A percentile compares a stretch with the other conserved stretches of the same genome.
Conservation (phyloP, 2,888 invertebrate species). For the Tiphia femorata region DNA sequence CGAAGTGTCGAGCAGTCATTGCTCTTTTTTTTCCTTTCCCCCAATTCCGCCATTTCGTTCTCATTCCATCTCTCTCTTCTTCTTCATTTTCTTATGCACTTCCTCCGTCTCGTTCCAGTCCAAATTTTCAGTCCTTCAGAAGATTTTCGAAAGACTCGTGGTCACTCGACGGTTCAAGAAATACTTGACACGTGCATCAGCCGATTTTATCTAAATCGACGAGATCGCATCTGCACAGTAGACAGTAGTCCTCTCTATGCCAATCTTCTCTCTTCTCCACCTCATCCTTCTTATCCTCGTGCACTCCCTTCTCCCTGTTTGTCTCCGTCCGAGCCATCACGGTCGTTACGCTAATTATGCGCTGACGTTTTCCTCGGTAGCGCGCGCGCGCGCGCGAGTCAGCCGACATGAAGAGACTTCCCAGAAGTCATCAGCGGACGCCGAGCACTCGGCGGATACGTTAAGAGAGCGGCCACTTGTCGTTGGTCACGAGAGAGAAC, state of each 20-base stretch:
- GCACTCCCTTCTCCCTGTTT: not conserved
- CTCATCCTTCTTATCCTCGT: conserved; percentile 3
- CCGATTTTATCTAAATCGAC: not conserved
- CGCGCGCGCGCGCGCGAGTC: too few species aligned
- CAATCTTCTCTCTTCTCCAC: not conserved
- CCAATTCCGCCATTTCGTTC: conserved; percentile 6
- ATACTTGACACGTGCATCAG: not conserved
- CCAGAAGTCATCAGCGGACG: conserved; percentile 56
- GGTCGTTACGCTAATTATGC: conserved; percentile 62
- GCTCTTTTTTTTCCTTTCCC: conserved; percentile 21
- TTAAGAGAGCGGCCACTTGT: conserved; percentile 51
- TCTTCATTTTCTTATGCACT: not conserved
- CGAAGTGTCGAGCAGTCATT: conserved; percentile 48
- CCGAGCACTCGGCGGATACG: conserved; percentile 43
- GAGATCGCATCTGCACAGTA: not conserved
- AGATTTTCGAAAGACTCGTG: not conserved
- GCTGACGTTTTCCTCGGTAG: conserved; percentile 58
- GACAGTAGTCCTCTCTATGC: not conserved
- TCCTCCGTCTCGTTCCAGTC: not conserved
- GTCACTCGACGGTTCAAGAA: not conserved
- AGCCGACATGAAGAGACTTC: conserved; percentile 57
- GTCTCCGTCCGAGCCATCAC: conserved; percentile 24
- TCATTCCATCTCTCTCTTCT: not conserved
- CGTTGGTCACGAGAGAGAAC: conserved; percentile 27
- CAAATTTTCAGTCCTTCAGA: not conserved